Percentiles rank a stretch among this genome's conserved stretches.
These are phyloP conservation scores for Echinometra lucunter DNA, from an alignment of 53 echinoderm and acorn worm species.

Conservation along the genomic window DNA sequence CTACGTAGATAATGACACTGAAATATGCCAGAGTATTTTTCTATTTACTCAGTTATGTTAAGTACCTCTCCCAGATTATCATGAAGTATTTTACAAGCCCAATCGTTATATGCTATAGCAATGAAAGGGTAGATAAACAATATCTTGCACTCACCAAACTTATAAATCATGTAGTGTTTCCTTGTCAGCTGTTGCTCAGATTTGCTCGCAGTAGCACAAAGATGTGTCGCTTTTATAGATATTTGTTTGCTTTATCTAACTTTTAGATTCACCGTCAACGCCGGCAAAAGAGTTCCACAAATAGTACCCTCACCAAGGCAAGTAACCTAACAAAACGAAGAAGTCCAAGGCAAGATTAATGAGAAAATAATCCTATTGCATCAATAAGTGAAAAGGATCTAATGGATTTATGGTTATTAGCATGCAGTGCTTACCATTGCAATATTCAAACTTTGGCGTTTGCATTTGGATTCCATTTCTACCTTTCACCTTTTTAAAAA, in stretches of 20 bases:
- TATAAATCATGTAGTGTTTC: not conserved
- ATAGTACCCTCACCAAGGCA: not conserved
- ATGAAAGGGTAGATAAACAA: not conserved
- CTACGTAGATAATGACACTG: not conserved
- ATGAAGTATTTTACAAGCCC: not conserved
- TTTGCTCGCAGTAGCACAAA: not conserved
- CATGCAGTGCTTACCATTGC: not conserved
- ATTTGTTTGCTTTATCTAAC: not conserved
- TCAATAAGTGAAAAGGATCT: not conserved
- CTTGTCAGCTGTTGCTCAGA: not conserved
- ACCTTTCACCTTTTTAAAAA: not conserved
- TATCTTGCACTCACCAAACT: not conserved
- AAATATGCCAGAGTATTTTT: not conserved
- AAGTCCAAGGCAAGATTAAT: not conserved
- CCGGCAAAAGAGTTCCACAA: not conserved
- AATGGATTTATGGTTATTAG: not conserved
- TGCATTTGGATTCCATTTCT: not conserved
- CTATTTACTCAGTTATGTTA: not conserved
- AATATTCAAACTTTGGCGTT: not conserved
- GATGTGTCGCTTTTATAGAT: not conserved
- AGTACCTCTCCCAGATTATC: not conserved
- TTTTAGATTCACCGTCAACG: not conserved
- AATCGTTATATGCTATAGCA: not conserved
- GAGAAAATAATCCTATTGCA: not conserved
- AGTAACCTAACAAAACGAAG: not conserved